Base-by-base conservation (phyloP, 2,888 invertebrate species). In the Tetramorium bicarinatum region DNA sequence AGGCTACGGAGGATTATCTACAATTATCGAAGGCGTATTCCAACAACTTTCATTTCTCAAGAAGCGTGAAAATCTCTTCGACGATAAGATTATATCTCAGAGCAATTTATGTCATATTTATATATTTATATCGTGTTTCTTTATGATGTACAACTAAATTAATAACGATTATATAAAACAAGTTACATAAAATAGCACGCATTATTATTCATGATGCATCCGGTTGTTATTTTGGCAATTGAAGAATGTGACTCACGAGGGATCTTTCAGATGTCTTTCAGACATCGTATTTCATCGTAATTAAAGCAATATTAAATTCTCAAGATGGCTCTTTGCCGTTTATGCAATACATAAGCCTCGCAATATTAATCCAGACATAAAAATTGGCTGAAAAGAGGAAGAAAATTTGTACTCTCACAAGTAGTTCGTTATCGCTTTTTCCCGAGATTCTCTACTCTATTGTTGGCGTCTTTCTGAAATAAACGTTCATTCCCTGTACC, bases 331-430 rank as follows among this genome's bases (percentile, higher is more conserved):
- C 8, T 67, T 54, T 52, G 52, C 4, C 15, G 13, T 76, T 66
- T 41, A 54, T 29, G 52, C n/a, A 18, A 18, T 29, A 9, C 8
- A 4, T 21, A 44, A 0, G 25, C 44, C 34, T 38, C 47, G 18
- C n/a, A 67, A 38, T 47, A 47, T 59, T 34, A 71, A 7, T 25
- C 4, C 18, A 7, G 21, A 59, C n/a, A 18, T 2, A 64, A 62
- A 47, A 62, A 38, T 62, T 29, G 34, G 1, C 2, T 18, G 21
- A 54, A 38, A 34, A 25, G 7, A 44, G 38, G 25, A 34, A 67
- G 79, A 87, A 34, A 87, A 91, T 91, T 91, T 91, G 83, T 89
- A 89, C 87, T 75, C 85, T 87, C 82, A 88, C 90, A 89, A 92
- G 91, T 89, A 89, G 91, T 88, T 91, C 90, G 90, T 91, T 91